Base-by-base conservation (phyloP, 2,888 invertebrate genomes). In the Danaus chrysippus region DNA sequence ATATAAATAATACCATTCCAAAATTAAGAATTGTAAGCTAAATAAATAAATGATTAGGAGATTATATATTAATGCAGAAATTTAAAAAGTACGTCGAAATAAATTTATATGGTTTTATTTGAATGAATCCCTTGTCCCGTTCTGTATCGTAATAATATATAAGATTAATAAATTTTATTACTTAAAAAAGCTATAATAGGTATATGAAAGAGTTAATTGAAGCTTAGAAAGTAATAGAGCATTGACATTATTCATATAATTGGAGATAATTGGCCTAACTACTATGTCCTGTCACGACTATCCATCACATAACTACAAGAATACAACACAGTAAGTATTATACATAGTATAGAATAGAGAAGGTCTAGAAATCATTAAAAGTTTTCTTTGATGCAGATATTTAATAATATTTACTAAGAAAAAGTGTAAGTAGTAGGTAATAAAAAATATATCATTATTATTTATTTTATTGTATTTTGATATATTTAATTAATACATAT, bases 1-100 rank as follows among this genome's bases (percentile, higher is more conserved):
- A 78, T 83, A 83, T 68, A 78, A 79, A 81, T 87, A 82, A 83
- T 89, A 88, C 83, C 91, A 91, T 91, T 91, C 90, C 90, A 91
- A 90, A 34, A 89, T 87, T 90, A 87, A 87, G 79, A 85, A 84
- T 79, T 87, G 83, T 89, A 87, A 87, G 86, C 82, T 82, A 84
- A 83, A 79, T 84, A 80, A 86, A 83, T 80, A 82, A 79, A 79
- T 84, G 83, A 87, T 86, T 85, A 86, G 81, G 81, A 84, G 77
- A 83, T 82, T 84, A 85, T 84, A 71, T 72, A 74, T 72, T 84
- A 86, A 79, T 83, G 83, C 80, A 84, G 84, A 83, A 80, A 84
- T 84, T 81, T 82, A 84, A 49, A 34, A 87, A 84, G 81, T 84
- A 86, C 82, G 83, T 80, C 81, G 83, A 83, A 82, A 82, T 70